phyloP scores from a whole-genome alignment of 2,113 vertebrate species.

The Illadopsis cleaveri region DNA sequence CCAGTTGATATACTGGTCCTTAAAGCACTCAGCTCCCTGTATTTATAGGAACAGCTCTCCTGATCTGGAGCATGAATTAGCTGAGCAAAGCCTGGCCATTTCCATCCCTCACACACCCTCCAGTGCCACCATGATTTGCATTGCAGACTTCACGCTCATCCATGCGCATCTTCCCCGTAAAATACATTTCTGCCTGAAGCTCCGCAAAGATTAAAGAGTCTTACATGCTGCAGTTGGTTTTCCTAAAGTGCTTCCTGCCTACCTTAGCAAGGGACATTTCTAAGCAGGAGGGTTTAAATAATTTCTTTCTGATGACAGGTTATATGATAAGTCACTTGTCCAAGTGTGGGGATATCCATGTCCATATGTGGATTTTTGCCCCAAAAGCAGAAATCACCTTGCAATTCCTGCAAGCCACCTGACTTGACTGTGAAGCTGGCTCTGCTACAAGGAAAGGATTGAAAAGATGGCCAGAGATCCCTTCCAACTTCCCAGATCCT shows the following conservation, averaged over 20 bases:
- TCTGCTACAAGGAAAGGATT: not conserved
- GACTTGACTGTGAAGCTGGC: not conserved
- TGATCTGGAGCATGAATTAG: not conserved
- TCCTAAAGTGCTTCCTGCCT: not conserved
- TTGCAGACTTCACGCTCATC: not conserved
- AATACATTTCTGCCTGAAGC: not conserved
- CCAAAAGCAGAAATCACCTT: not conserved
- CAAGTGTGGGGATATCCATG: fast-evolving
- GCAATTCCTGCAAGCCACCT: not conserved
- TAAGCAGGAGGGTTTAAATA: not conserved
- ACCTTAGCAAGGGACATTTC: not conserved
- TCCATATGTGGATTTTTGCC: fast-evolving
- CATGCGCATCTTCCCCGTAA: not conserved
- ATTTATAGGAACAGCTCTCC: constrained; percentile 10
- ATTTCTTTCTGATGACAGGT: not conserved
- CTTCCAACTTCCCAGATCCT: not conserved
- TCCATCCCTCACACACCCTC: constrained; percentile 39
- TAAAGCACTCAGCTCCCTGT: constrained; percentile 30
- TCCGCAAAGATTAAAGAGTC: not conserved
- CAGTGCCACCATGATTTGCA: not conserved
- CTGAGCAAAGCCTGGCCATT: constrained; percentile 21
- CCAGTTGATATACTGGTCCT: constrained; percentile 15
- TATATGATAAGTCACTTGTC: not conserved
- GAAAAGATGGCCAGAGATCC: not conserved
- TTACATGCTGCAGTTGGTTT: not conserved